These are phyloP conservation scores for Campaea margaritaria DNA, from an alignment of 2,888 invertebrate species.

Conservation along the genomic window DNA sequence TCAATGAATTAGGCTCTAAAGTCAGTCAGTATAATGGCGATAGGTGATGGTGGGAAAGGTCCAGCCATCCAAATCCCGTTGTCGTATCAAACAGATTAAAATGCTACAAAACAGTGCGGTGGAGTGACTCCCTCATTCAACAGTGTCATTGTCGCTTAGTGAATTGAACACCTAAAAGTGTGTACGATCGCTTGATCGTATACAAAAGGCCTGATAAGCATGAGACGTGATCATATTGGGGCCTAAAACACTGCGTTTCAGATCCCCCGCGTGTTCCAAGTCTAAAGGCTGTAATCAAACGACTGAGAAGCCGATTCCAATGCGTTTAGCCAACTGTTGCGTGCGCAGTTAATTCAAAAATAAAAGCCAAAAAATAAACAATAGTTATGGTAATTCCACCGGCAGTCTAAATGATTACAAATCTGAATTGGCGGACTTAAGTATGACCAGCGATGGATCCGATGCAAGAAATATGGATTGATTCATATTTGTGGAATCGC, in stretches of 20 bases:
- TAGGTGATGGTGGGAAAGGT: no score
- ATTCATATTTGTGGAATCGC: constrained; percentile 2
- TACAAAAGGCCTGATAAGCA: constrained; percentile 16
- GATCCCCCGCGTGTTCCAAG: constrained; percentile 36
- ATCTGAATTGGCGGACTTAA: constrained; percentile 2
- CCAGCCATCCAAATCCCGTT: no score
- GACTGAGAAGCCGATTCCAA: constrained; percentile 41
- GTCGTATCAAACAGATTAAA: background rate
- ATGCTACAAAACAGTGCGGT: background rate
- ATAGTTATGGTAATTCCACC: constrained; percentile 36
- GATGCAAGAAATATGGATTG: background rate
- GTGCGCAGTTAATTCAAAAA: constrained; percentile 67
- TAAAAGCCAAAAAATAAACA: constrained; percentile 54
- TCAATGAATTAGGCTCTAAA: no score
- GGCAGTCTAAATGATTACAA: constrained; percentile 23
- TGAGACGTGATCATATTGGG: constrained; percentile 13
- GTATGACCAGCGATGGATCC: background rate
- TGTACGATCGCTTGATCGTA: constrained; percentile 13
- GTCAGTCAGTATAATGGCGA: no score
- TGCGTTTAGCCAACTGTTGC: constrained; percentile 71
- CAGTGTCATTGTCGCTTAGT: background rate
- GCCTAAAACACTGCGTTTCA: constrained; percentile 3
- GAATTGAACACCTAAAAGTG: constrained; percentile 14
- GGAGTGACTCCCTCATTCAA: constrained; percentile 6
- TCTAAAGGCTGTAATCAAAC: constrained; percentile 63